Base-by-base conservation (phyloP, 1,140 invertebrate genomes). In the Ceratoteleas bidentatus region DNA sequence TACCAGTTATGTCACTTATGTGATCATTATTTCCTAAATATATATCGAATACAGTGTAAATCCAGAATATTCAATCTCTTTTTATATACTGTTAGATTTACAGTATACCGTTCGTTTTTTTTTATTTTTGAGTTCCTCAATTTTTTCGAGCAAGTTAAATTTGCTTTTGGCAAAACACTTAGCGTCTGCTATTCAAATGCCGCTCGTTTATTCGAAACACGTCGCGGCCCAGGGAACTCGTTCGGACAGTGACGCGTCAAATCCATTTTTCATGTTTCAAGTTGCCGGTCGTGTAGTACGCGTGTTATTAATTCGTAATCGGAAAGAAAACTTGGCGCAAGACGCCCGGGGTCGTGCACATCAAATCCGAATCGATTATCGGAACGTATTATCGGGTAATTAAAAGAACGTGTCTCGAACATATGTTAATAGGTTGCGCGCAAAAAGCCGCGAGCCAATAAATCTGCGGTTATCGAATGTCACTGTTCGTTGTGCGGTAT, bases 391-490 rank as follows among this genome's bases (percentile, higher is more conserved):
- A 56, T 60, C 49, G 33, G 49, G 11, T 62, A 69, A 69, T 77
- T 77, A 77, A 77, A 77, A 77, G 33, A 62, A 62, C 43, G n/a
- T 9, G 40, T 32, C 43, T 7, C 6, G 32, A 70, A 54, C 43
- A 36, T 65, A 79, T 61, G 68, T 66, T 75, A 75, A 66, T 66
- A 66, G 47, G 9, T 53, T 53, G 47, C 32, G 50, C 38, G 52
- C 65, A 72, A 38, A 76, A 72, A 72, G 24, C 60, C 45, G 24
- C 61, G 50, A 54, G 6, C 32, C 58, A 54, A 79, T 79, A 79
- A 79, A 79, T 79, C 16, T 72, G 66, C 16, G 76, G 76, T 72
- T 66, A 72, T 72, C 68, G 61, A 66, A 79, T 69, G 56, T 69
- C 58, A 62, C 32, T 15, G 73, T 36, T 13, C n/a, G 40, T 53